Evolutionary conservation across 2,113 vertebrate species (phyloP), one percentile per base, ranked within the genome.

Genomic region (Australoheros scitulus): DNA sequence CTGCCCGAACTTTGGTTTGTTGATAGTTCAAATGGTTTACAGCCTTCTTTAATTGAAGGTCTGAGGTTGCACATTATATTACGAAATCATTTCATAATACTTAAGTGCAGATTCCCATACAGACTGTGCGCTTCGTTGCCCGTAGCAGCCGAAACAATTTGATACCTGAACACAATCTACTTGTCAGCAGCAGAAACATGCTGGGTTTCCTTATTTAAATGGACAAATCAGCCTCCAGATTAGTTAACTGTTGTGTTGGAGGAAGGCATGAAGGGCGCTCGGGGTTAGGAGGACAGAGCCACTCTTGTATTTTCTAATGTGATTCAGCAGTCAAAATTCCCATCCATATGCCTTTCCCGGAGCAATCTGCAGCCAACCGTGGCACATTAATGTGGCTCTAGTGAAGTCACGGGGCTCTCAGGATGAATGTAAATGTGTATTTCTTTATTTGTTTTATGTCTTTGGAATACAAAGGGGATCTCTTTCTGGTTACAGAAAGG

Each of bases 261-360:
- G 85, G 81, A 86, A 87, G 75, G 59, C 81, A 81, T 72, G 70
- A 81, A 80, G 72, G 60, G 61, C 11, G 17, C 38, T 7, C 43
- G 64, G 76, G 58, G 47, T 84, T 50, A 82, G 1, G 43, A 83
- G 75, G 75, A 94, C 92, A 94, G 87, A 89, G 87, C 32, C 24
- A 17, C 78, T 85, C 76, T 90, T 94, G 92, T 92, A 79, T 68
- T 80, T 86, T 81, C 11, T 90, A 93, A 93, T 86, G 86, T 68
- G 86, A 92, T 86, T 81, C 84, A 83, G 89, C 78, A 84, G 75
- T 76, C 6, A 43, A 65, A 87, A 59, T 88, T 92, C 80, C 84
- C 84, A 84, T 84, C 86, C 80, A 57, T 84, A 76, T 80, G 60
- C 61, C 56, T 87, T 74, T 89, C 80, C 78, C 76, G 59, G 41